Evolutionary conservation across 37 sponge, comb jelly and placozoan genomes (phyloP).

Genomic region (Bolinopsis microptera): DNA sequence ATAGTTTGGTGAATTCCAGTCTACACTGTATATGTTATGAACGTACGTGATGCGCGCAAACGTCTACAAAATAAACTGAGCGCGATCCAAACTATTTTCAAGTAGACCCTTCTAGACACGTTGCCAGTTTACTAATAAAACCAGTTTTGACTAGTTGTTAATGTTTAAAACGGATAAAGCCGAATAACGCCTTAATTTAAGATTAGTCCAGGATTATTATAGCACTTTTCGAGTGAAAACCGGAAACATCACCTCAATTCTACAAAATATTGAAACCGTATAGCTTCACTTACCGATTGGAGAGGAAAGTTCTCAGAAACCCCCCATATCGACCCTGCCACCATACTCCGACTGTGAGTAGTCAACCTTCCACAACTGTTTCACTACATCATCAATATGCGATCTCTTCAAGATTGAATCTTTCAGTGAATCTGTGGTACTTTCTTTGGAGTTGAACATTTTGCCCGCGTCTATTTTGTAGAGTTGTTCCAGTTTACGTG

Average conservation of each 20-base stretch:
- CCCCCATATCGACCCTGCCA: neutral
- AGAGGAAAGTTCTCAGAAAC: too few relatives aligned
- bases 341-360: neutral
- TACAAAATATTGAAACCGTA: too few relatives aligned
- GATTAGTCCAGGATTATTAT: too few relatives aligned
- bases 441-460: neutral
- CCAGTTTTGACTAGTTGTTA: too few relatives aligned
- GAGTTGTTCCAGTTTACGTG: neutral
- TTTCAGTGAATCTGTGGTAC: neutral
- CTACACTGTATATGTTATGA: too few relatives aligned
- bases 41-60: neutral
- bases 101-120: neutral
- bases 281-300: too few relatives aligned
- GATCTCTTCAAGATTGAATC: neutral
- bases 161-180: too few relatives aligned
- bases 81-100: neutral
- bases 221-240: too few relatives aligned
- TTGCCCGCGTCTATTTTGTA: neutral
- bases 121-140: neutral
- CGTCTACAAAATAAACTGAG: neutral
- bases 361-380: neutral
- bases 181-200: too few relatives aligned
- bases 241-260: too few relatives aligned
- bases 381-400: neutral
- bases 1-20: neutral